These are phyloP conservation scores for Piezodorus guildinii DNA, from an alignment of 1,140 invertebrate genomes.

Conservation along the genomic window DNA sequence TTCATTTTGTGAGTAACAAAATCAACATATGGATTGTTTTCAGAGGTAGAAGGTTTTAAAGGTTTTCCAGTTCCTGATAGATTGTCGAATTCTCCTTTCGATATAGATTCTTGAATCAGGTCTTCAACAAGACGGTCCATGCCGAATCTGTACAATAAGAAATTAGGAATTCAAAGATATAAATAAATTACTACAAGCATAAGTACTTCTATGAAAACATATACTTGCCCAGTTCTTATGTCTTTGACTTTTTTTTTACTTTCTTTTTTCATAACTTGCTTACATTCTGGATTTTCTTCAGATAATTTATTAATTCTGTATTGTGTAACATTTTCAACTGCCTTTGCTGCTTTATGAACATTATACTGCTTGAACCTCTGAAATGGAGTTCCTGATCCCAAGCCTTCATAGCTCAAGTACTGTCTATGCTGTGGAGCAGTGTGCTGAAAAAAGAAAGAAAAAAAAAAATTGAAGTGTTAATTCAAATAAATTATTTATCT, in stretches of 20 bases:
- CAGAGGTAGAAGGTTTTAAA: conserved; percentile 55
- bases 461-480: too few relatives aligned
- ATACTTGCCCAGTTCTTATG: conserved; percentile 55
- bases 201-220: too few relatives aligned
- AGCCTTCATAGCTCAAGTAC: conserved; percentile 65
- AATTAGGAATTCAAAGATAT: background rate
- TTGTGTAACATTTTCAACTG: conserved; percentile 60
- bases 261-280: conserved; percentile 41
- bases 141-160: conserved; percentile 47
- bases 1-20: conserved; percentile 80
- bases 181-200: too few relatives aligned
- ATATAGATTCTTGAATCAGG: conserved; percentile 80
- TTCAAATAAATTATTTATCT: too few relatives aligned
- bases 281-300: conserved; percentile 28
- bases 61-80: conserved; percentile 70
- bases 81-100: conserved; percentile 76
- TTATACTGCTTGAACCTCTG: conserved; percentile 64
- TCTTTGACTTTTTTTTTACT: conserved; percentile 44
- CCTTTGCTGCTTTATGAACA: conserved; percentile 54
- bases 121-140: conserved; percentile 81
- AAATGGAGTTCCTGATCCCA: conserved; percentile 61
- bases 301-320: conserved; percentile 56
- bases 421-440: conserved; percentile 80
- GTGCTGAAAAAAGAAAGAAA: conserved; percentile 42
- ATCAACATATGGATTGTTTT: conserved; percentile 73